Evolutionary conservation across 2,888 invertebrate genomes (phyloP), one percentile per base, ranked within the genome.

Genomic region (Cryptocheilus praepositus): DNA sequence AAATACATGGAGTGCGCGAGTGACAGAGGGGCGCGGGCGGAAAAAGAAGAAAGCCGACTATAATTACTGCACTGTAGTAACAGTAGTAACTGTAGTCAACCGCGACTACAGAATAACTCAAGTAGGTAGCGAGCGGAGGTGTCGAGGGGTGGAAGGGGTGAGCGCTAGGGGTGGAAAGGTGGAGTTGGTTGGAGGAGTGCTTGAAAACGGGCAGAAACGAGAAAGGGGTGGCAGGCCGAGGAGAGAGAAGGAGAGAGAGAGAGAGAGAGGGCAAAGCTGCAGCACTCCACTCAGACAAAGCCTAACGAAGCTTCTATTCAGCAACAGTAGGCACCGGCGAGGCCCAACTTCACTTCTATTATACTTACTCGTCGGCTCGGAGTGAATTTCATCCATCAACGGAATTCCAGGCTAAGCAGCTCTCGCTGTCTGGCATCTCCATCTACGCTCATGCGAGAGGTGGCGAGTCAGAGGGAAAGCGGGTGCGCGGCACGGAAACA

Each of bases 231-330:
- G 13, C 3, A 11, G 36, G 4, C 36, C 36, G 11, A 36, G 59
- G 72, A n/a, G 49, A 59, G 46, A 25, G 25, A 25, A 25, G 5
- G 16, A 67, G 70, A 61, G 72, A n/a, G 49, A 61, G 72, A n/a
- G 49, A 59, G 46, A 25, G 25, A 25, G 46, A 13, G 16, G 68
- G 70, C 59, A 71, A 80, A 77, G 82, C 75, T 76, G 73, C 67
- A 71, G 72, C 71, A 76, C 78, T 77, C 75, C 67, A 63, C 74
- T 73, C 72, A 79, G 77, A 82, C 81, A 82, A 82, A 81, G 83
- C 81, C 80, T 82, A 82, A 82, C 81, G 81, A 82, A 82, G 83
- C 83, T 79, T 74, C 78, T 82, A 80, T 83, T 82, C 79, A 79
- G 73, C 69, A 77, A 82, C 81, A 76, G 81, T 82, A 81, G 82